Evolutionary conservation across 1,140 invertebrate genomes (phyloP).

Genomic region (Panagrolaimus sp.): DNA sequence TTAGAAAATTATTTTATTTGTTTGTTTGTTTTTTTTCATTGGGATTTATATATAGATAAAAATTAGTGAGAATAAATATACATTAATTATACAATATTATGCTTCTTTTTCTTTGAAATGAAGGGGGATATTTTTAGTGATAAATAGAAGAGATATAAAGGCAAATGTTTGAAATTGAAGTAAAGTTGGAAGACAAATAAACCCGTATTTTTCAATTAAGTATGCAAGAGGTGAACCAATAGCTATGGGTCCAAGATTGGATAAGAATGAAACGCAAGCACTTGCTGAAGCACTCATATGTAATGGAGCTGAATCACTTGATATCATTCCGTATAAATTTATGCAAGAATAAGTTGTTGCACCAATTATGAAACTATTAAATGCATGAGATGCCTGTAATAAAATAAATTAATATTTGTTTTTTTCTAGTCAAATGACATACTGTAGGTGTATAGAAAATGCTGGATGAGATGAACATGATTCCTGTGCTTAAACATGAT

Average conservation of each 20-base stretch:
- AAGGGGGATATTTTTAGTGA: conserved; percentile 5
- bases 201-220: conserved; percentile 7
- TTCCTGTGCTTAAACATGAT: not conserved
- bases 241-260: not conserved
- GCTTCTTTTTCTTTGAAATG: not conserved
- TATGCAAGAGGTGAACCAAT: not conserved
- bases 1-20: conserved; percentile 16
- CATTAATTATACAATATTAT: conserved; percentile 3
- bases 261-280: conserved; percentile 1
- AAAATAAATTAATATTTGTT: not conserved
- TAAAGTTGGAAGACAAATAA: not conserved
- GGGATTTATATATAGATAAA: not conserved
- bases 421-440: not conserved
- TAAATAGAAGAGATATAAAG: not conserved
- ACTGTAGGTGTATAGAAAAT: not conserved
- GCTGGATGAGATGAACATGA: not conserved
- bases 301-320: not conserved
- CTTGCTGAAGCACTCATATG: not conserved
- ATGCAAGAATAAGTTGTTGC: not conserved
- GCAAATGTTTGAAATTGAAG: not conserved
- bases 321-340: conserved; percentile 1
- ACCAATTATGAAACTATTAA: not conserved
- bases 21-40: not conserved
- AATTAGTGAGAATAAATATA: not conserved
- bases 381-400: not conserved